phyloP scores from a whole-genome alignment of 2,797 vertebrate species.

The Propithecus deckenii region DNA sequence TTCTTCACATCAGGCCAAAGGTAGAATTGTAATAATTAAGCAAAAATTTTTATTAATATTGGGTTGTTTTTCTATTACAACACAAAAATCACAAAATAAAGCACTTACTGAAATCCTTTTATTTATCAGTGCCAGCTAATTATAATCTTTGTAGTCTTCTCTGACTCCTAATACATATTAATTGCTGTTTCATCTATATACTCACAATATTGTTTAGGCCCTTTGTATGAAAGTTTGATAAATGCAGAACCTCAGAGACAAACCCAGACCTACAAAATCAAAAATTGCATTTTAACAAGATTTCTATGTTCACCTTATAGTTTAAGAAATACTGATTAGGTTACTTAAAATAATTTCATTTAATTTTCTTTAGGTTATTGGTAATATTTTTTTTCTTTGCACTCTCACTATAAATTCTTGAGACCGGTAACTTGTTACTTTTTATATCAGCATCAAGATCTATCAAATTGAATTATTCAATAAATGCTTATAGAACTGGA shows the following conservation, averaged over 20 bases:
- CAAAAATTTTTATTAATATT: not conserved
- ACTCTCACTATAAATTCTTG: not conserved
- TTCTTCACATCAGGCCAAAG: not conserved
- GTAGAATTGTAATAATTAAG: not conserved
- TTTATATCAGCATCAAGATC: not conserved
- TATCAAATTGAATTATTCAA: not conserved
- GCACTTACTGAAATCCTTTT: not conserved
- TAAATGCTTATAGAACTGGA: not conserved
- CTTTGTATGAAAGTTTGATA: not conserved
- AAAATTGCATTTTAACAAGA: not conserved
- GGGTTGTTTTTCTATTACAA: not conserved
- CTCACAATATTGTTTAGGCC: not conserved
- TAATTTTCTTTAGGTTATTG: not conserved
- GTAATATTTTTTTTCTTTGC: not conserved
- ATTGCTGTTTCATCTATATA: not conserved
- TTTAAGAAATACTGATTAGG: not conserved
- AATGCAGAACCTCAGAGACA: not conserved
- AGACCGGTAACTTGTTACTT: not conserved
- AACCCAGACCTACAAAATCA: not conserved
- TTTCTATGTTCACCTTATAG: not conserved
- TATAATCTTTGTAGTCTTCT: not conserved
- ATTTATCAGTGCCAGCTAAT: not conserved
- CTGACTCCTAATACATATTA: not conserved
- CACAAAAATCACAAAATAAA: constrained; percentile 11
- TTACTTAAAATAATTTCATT: not conserved